Base-by-base conservation (phyloP, 2,797 vertebrate species). In the Poeciliopsis turneri region DNA sequence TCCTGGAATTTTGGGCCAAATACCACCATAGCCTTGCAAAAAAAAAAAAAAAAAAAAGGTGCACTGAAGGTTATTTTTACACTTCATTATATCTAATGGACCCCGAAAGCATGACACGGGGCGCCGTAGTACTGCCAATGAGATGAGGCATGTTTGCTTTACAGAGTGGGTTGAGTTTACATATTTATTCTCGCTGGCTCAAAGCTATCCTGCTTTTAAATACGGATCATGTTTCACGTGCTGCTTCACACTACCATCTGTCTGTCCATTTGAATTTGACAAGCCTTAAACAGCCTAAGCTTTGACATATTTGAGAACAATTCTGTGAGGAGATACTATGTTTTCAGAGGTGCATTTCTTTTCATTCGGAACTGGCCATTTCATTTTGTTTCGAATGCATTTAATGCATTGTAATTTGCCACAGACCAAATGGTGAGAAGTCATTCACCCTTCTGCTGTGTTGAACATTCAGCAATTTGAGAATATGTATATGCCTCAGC, bases 21-120 rank as follows among this genome's bases (percentile, higher is more conserved):
- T 78, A 78, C 61, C 45, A 72, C 75, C 43, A 45, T 64, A 77
- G 81, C 77, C 82, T 89, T 90, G 76, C 86, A 88, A 59, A 59
- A 59, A 57, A 57, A 57, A 86, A 59, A 57, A 57, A 57, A 86
- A 92, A 89, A 36, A 36, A 39, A 39, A 39, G 88, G 84, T 92
- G 88, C 78, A 85, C 74, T 87, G 86, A 90, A 90, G 87, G 86
- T 91, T 89, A 90, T 93, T 95, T 94, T 94, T 94, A 93, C 94
- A 93, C 90, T 90, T 90, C 79, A 84, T 94, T 93, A 88, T 89
- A 83, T 84, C 87, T 91, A 94, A 94, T 92, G 84, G 89, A 90
- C 86, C 90, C 71, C 43, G 87, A 90, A 94, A 93, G 92, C 88
- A 87, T 92, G 91, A 91, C 90, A 91, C 87, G 78, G 83, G 88